These are phyloP conservation scores for Poicephalus meyeri DNA, from an alignment of 2,113 vertebrate species.

Conservation along the genomic window DNA sequence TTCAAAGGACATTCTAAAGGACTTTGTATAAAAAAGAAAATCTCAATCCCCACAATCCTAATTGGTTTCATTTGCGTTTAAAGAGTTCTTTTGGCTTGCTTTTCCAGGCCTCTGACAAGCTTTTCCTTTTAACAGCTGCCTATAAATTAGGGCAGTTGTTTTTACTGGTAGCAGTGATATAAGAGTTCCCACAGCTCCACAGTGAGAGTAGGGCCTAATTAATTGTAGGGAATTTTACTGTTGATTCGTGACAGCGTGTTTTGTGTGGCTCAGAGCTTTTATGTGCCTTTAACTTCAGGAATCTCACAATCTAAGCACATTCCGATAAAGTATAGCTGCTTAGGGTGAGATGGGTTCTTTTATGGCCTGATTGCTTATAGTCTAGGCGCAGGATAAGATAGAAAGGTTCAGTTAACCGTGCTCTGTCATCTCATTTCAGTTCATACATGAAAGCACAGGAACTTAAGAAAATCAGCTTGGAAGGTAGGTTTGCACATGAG, in stretches of 20 bases:
- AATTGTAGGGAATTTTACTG: neutral
- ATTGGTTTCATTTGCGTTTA: slow-evolving; percentile 47
- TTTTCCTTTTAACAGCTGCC: slow-evolving; percentile 47
- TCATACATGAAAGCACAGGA: neutral
- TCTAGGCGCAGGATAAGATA: neutral
- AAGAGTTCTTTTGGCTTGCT: slow-evolving; percentile 37
- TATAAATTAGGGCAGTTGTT: slow-evolving; percentile 47
- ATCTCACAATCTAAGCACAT: neutral
- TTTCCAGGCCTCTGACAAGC: slow-evolving; percentile 28
- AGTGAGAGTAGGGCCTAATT: neutral
- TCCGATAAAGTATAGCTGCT: neutral
- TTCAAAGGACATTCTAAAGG: slow-evolving; percentile 33
- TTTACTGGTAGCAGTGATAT: neutral
- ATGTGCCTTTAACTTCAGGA: neutral
- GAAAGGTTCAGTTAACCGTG: neutral
- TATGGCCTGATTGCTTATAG: neutral
- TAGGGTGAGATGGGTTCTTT: neutral
- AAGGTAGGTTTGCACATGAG: neutral
- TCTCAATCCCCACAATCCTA: neutral
- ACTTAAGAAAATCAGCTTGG: neutral
- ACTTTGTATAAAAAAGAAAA: neutral
- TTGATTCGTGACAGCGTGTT: neutral
- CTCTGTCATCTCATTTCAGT: neutral
- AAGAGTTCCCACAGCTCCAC: slow-evolving; percentile 15
- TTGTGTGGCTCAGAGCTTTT: neutral